These are phyloP conservation scores for Stenopsyche tienmushanensis DNA, from an alignment of 1,140 invertebrate species.

Conservation along the genomic window DNA sequence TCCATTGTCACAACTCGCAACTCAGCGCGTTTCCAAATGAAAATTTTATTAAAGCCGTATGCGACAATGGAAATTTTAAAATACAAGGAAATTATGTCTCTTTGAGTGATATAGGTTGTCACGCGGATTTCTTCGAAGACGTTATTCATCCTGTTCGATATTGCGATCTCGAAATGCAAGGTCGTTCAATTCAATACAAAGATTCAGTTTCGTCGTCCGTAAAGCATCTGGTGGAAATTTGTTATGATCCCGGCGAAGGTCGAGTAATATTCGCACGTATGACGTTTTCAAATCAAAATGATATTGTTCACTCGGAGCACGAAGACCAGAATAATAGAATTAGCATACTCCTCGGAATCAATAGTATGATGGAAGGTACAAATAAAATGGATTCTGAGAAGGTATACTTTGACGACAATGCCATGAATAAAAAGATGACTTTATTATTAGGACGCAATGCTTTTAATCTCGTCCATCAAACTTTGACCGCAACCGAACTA, in stretches of 20 bases:
- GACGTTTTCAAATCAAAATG: slow-evolving; percentile 39
- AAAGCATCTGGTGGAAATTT: slow-evolving; percentile 48
- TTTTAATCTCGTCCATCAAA: slow-evolving; percentile 46
- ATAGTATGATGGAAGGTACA: slow-evolving; percentile 50
- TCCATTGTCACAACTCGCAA: slow-evolving; percentile 47
- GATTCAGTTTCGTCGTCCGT: slow-evolving; percentile 26
- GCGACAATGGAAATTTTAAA: slow-evolving; percentile 46
- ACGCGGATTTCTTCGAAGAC: slow-evolving; percentile 51
- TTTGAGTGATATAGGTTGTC: slow-evolving; percentile 50
- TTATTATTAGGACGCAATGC: slow-evolving; percentile 46
- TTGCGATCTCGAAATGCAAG: slow-evolving; percentile 47
- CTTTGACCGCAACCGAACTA: slow-evolving; percentile 44
- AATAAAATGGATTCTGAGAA: slow-evolving; percentile 48
- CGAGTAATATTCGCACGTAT: slow-evolving; percentile 42
- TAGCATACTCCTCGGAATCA: slow-evolving; percentile 51
- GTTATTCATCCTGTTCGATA: slow-evolving; percentile 46
- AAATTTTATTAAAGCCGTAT: slow-evolving; percentile 42
- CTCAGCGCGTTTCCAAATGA: slow-evolving; percentile 46
- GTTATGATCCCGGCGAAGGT: slow-evolving; percentile 49
- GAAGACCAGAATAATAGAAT: slow-evolving; percentile 43
- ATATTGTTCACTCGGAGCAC: slow-evolving; percentile 43
- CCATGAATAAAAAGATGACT: slow-evolving; percentile 46
- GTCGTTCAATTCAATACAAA: slow-evolving; percentile 47
- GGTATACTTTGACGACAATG: slow-evolving; percentile 48
- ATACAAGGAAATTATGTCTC: slow-evolving; percentile 44